These are phyloP conservation scores for Tromatobia lineatoria DNA, from an alignment of 2,888 invertebrate genomes.

Conservation along the genomic window DNA sequence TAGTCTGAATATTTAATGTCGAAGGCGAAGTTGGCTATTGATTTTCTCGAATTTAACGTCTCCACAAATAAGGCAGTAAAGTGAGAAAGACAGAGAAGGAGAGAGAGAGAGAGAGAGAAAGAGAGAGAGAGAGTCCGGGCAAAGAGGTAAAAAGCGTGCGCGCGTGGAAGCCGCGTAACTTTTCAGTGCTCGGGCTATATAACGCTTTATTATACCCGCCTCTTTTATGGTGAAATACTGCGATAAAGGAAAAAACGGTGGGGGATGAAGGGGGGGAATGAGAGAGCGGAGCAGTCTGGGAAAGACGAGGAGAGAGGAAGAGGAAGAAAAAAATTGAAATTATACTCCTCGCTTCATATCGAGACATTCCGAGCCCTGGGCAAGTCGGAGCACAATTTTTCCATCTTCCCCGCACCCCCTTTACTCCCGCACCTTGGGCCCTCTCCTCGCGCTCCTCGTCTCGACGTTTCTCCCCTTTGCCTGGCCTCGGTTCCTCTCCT, in stretches of 20 bases:
- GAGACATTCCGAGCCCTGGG: conserved; percentile 73
- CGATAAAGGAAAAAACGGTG: conserved; percentile 73
- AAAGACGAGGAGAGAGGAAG: conserved; percentile 58
- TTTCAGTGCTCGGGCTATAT: conserved; percentile 83
- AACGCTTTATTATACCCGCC: conserved; percentile 84
- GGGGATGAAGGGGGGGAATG: conserved; percentile 53
- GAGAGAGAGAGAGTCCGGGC: conserved; percentile 24
- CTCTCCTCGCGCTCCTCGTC: conserved; percentile 17
- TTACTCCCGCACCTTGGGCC: conserved; percentile 30
- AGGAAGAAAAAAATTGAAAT: conserved; percentile 69
- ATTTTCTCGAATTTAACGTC: conserved; percentile 85
- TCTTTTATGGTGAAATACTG: conserved; percentile 83
- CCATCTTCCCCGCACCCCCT: conserved; percentile 58
- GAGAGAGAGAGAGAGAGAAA: conserved; percentile 21
- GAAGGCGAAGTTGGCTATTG: conserved; percentile 84
- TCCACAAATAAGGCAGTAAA: conserved; percentile 85
- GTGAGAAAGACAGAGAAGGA: conserved; percentile 54
- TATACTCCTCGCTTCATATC: conserved; percentile 72
- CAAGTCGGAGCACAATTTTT: conserved; percentile 71
- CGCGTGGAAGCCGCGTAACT: conserved; percentile 81
- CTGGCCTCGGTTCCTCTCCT: conserved; percentile 45
- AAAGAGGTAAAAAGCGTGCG: conserved; percentile 53
- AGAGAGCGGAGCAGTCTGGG: conserved; percentile 44
- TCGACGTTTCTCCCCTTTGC: conserved; percentile 39
- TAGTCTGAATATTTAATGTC: conserved; percentile 85